Base-by-base conservation (phyloP, 2,797 vertebrate species). In the Gymnoscopelus microlampas region DNA sequence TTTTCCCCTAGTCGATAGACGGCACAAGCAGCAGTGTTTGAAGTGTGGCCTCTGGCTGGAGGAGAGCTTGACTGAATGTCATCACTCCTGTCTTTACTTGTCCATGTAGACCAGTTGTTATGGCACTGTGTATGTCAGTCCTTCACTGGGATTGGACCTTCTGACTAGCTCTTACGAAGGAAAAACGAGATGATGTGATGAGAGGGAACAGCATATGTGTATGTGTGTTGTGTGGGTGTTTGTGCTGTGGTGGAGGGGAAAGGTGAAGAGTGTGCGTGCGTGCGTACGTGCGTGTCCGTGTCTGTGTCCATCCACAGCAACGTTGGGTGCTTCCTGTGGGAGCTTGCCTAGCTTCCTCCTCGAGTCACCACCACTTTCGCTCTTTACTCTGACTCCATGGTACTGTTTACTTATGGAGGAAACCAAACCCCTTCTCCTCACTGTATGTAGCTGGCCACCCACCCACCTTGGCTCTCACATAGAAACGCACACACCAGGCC, bases 401-500 rank as follows among this genome's bases (percentile, higher is more conserved):
- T 13, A 60, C 47, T 84, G 76, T 88, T 86, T 83, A 80, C 75
- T 73, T 64, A 53, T 49, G 11, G 49, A 55, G 70, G 54, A 80
- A 84, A 69, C 77, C 74, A 69, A 81, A 81, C 76, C 68, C 32
- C 6, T 48, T 19, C 66, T 47, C 79, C 48, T 78, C 65, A 56
- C 67, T 64, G 76, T 65, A 78, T 68, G 74, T 81, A 71, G 60
- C 1, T 0, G 65, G 72, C 72, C 19, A 19, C 19, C 19, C 83
- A 74, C 68, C 61, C 56, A 53, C 51, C 54, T 44, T 35, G 19
- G 39, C 60, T n/a, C 57, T 58, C 9, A 75, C 70, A 68, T 32
- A 75, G 49, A 60, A 32, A 32, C 3, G 5, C 32, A 8, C 70
- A 26, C 65, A 54, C 47, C 69, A 77, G 79, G 51, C 59, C 59